These are phyloP conservation scores for Hanleya hanleyi DNA, from an alignment of 2,888 invertebrate species.

Conservation along the genomic window DNA sequence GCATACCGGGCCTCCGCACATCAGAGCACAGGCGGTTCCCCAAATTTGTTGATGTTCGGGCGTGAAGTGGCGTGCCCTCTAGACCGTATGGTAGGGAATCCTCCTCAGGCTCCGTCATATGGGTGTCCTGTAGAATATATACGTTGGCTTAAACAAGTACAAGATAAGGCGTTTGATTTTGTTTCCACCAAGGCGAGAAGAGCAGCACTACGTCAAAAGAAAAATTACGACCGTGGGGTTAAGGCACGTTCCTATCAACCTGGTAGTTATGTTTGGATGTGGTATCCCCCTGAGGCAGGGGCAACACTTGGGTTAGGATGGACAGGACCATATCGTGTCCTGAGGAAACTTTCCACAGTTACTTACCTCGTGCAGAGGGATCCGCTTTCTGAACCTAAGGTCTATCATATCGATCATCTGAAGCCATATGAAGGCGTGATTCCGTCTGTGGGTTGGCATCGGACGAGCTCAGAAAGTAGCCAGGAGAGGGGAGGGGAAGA, in stretches of 20 bases:
- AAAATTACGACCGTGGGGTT: slow-evolving; percentile 10
- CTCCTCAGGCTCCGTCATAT: neutral
- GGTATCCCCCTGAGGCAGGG: slow-evolving; percentile 22
- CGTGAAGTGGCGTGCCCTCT: neutral
- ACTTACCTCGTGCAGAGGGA: slow-evolving; percentile 18
- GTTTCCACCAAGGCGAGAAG: slow-evolving; percentile 1
- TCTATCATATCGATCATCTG: slow-evolving; percentile 25
- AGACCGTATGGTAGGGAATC: neutral
- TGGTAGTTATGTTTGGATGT: slow-evolving; percentile 25
- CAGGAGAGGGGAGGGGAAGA: too few species aligned
- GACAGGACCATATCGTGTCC: slow-evolving; percentile 26
- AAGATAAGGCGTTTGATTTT: neutral
- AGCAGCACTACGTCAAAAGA: slow-evolving; percentile 19
- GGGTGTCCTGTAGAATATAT: slow-evolving; percentile 18
- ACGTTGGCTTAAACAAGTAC: slow-evolving; percentile 9
- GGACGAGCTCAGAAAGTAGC: too few species aligned
- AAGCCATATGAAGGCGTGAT: slow-evolving; percentile 19
- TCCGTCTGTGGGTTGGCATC: too few species aligned
- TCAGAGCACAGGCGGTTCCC: neutral
- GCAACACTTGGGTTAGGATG: slow-evolving; percentile 23
- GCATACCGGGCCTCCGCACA: neutral
- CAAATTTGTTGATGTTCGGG: neutral
- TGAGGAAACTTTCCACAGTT: slow-evolving; percentile 6
- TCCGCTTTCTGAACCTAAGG: neutral
- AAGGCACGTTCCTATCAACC: slow-evolving; percentile 11